A percentile compares a stretch with the other conserved stretches of the same genome.
phyloP scores from a whole-genome alignment of 2,113 vertebrate genomes.

The Eretmochelys imbricata region DNA sequence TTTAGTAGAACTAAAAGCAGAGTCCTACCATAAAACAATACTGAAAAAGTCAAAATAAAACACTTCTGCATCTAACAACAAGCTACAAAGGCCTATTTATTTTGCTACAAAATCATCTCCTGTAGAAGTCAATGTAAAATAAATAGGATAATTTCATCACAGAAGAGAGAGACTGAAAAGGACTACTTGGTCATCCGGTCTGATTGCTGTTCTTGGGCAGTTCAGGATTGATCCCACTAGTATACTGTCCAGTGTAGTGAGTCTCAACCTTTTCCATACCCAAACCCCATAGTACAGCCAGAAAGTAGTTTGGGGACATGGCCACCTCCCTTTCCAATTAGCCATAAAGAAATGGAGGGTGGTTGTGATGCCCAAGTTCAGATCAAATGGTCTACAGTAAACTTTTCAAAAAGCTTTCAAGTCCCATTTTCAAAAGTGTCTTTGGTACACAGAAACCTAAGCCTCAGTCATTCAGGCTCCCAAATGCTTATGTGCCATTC shows the following conservation, averaged over 20 bases:
- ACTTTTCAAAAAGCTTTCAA: constrained; percentile 14
- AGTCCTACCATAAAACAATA: background rate
- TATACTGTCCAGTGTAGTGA: background rate
- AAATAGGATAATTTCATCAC: background rate
- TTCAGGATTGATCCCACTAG: background rate
- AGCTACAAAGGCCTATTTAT: background rate
- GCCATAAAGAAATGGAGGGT: background rate
- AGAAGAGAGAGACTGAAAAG: background rate
- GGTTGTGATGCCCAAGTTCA: background rate
- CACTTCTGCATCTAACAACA: background rate
- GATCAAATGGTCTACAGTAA: background rate
- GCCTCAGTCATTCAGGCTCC: background rate
- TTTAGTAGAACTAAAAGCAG: background rate
- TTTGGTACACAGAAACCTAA: background rate
- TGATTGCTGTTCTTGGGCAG: background rate
- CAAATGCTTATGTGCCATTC: constrained; percentile 21
- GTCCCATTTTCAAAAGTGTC: background rate
- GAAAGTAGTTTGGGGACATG: background rate
- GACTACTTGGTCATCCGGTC: too few species aligned
- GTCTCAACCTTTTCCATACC: background rate
- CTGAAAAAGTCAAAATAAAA: background rate
- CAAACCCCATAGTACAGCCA: background rate
- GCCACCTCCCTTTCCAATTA: background rate
- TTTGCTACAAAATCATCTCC: background rate
- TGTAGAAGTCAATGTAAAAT: background rate